These are phyloP conservation scores for Odontamblyopus lacepedii DNA, from an alignment of 2,797 vertebrate species.

Conservation along the genomic window DNA sequence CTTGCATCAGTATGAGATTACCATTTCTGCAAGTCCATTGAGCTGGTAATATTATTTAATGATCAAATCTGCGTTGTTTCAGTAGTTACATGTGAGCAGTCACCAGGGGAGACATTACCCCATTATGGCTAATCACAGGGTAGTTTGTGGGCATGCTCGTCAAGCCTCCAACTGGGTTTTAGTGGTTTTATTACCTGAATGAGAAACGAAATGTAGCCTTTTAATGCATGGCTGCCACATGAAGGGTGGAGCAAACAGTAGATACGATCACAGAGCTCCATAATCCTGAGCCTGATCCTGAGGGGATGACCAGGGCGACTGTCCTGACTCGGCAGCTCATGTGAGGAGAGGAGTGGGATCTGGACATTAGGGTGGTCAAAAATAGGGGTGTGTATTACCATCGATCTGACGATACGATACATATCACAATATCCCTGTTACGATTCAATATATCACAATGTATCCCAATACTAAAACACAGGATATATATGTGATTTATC, in stretches of 20 bases:
- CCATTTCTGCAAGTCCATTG: constrained; percentile 6
- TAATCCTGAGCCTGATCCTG: constrained; percentile 39
- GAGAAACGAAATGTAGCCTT: constrained; percentile 2
- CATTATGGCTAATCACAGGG: constrained; percentile 38
- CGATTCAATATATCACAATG: too few relatives aligned
- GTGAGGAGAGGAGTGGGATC: too few relatives aligned
- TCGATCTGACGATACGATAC: too few relatives aligned
- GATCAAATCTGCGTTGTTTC: constrained; percentile 13
- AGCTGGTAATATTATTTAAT: not conserved
- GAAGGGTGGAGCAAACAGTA: constrained; percentile 14
- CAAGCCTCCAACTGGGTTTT: constrained; percentile 30
- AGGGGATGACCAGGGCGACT: constrained; percentile 22
- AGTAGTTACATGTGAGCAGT: constrained; percentile 14
- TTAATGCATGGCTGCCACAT: not conserved
- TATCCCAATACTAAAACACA: too few relatives aligned
- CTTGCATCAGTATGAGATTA: not conserved
- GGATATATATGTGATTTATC: too few relatives aligned
- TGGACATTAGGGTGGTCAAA: too few relatives aligned
- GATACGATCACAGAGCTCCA: constrained; percentile 47
- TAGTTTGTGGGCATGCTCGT: constrained; percentile 34
- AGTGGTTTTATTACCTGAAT: constrained; percentile 21
- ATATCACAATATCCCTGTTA: too few relatives aligned
- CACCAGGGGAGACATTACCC: constrained; percentile 35
- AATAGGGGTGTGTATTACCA: too few relatives aligned
- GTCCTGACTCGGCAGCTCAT: constrained; percentile 7